These are phyloP conservation scores for Coleophora flavipennella DNA, from an alignment of 2,888 invertebrate species.

Conservation along the genomic window DNA sequence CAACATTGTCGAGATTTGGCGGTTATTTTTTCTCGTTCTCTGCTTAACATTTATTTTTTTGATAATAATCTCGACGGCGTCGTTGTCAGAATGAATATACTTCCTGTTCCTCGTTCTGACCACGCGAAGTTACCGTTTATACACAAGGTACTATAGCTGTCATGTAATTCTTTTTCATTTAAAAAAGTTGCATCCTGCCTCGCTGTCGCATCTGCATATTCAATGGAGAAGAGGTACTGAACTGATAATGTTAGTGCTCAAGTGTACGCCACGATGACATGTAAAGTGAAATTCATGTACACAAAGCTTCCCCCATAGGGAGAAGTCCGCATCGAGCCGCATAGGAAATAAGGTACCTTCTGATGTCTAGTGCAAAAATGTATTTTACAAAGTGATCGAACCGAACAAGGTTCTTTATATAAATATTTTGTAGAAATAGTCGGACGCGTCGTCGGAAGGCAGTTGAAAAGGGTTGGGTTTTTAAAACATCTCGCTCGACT, in stretches of 20 bases:
- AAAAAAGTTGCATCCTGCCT: neutral
- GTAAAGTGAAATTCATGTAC: constrained; percentile 11
- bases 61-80: too few relatives aligned
- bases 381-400: constrained; percentile 1
- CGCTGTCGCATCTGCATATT: constrained; percentile 5
- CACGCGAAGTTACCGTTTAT: too few relatives aligned
- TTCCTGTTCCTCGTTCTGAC: too few relatives aligned
- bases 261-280: constrained; percentile 6
- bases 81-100: too few relatives aligned
- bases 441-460: neutral
- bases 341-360: constrained; percentile 3
- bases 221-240: constrained; percentile 6
- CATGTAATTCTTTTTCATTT: too few relatives aligned
- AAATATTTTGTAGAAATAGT: neutral
- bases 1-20: constrained; percentile 20
- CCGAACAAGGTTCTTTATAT: neutral
- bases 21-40: constrained; percentile 9
- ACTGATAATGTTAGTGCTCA: constrained; percentile 11
- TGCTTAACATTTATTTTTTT: too few relatives aligned
- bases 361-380: constrained; percentile 6
- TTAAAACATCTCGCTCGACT: constrained; percentile 3
- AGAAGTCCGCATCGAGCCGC: constrained; percentile 3
- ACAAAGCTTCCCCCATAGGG: constrained; percentile 3
- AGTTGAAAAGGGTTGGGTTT: neutral
- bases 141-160: too few relatives aligned